A percentile compares a stretch with the other conserved stretches of the same genome.
Conservation (phyloP, 1,140 invertebrate species). For the Scaptomyza pallida region DNA sequence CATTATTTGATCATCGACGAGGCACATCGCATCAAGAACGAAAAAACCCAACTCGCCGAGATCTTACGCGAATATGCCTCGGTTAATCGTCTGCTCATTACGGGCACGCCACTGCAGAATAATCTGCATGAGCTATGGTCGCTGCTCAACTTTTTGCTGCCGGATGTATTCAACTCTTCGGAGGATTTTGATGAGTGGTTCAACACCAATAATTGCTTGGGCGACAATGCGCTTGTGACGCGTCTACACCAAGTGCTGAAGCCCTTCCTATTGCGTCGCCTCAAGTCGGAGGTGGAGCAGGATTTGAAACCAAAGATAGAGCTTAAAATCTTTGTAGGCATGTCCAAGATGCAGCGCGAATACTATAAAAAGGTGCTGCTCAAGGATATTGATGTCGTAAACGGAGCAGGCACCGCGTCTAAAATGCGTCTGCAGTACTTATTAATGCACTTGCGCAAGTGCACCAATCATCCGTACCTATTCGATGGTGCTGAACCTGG, state of each 20-base stretch:
- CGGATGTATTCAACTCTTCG: constrained; percentile 99
- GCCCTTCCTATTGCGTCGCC: constrained; percentile 96
- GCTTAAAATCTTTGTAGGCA: constrained; percentile 96
- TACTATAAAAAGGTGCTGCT: constrained; percentile 99
- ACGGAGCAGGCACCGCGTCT: constrained; percentile 98
- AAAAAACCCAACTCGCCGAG: constrained; percentile 99
- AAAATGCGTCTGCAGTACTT: constrained; percentile 99
- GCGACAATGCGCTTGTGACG: constrained; percentile 95
- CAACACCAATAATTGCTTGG: constrained; percentile 97
- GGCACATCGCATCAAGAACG: constrained; percentile 99
- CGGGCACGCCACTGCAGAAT: constrained; percentile 97
- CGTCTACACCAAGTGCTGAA: constrained; percentile 97
- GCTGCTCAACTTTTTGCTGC: constrained; percentile 98
- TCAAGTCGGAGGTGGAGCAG: constrained; percentile 99
- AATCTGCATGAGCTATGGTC: constrained; percentile 99
- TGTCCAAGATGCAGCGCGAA: constrained; percentile 99
- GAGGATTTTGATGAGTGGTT: constrained; percentile 99
- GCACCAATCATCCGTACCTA: constrained; percentile 98
- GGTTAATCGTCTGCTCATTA: constrained; percentile 96
- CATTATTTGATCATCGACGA: constrained; percentile 99
- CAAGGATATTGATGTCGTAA: constrained; percentile 99
- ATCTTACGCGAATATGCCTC: constrained; percentile 98
- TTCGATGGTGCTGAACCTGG: constrained; percentile 99
- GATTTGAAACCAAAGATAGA: constrained; percentile 98
- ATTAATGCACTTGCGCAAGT: constrained; percentile 99